Evolutionary conservation across 2,888 invertebrate genomes (phyloP).

Genomic region (Hydrotaea diabolus): DNA sequence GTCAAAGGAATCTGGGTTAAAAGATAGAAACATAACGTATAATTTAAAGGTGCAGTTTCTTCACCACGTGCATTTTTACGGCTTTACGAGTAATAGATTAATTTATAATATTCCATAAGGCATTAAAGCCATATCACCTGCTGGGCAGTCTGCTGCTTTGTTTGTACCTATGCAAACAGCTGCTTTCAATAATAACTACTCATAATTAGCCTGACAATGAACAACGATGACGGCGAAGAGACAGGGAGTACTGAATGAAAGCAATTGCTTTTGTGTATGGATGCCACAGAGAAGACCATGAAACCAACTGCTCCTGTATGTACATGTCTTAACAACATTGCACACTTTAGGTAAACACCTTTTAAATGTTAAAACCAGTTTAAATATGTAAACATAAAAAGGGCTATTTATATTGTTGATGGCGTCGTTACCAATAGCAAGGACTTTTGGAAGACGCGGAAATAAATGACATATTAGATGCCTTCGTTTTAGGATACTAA

Average conservation of each 20-base stretch:
- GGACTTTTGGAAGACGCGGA: background rate
- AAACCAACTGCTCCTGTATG: background rate
- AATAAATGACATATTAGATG: no score
- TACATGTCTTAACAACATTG: background rate
- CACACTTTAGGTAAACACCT: background rate
- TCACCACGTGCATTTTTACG: no score
- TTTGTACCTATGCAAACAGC: background rate
- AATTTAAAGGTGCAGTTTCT: no score
- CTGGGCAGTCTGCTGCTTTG: background rate
- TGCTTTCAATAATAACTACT: no score
- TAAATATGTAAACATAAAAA: background rate
- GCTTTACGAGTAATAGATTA: no score
- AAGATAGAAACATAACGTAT: no score
- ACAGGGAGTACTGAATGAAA: slow-evolving; percentile 25
- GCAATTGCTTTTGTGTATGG: slow-evolving; percentile 14
- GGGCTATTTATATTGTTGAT: background rate
- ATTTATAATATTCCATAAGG: no score
- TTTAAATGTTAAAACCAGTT: background rate
- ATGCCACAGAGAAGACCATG: background rate
- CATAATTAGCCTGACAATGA: background rate
- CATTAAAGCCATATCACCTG: slow-evolving; percentile 15
- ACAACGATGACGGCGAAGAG: background rate
- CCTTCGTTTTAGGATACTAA: no score
- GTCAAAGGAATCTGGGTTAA: no score
- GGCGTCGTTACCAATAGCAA: background rate